Evolutionary conservation across 2,113 vertebrate genomes (phyloP).

Genomic region (Chionis minor): DNA sequence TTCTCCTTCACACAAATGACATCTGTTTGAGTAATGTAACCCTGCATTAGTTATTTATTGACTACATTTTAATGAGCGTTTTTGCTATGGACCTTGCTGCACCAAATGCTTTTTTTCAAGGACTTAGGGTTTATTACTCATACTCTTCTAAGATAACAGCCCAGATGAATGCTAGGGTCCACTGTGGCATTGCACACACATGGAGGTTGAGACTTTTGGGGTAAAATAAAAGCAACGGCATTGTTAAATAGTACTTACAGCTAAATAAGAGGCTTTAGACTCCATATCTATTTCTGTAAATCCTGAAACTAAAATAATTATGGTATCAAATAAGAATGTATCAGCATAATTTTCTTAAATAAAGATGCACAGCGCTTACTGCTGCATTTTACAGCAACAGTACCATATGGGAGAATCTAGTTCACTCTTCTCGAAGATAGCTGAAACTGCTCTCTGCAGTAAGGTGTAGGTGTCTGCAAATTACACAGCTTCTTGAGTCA

Average conservation of each 20-base stretch:
- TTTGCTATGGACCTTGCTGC: not conserved
- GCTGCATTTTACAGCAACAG: conserved; percentile 29
- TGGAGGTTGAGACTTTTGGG: not conserved
- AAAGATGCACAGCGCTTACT: not conserved
- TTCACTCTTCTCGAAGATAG: conserved; percentile 27
- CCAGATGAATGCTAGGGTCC: not conserved
- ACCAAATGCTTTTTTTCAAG: not conserved
- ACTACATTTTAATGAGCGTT: not conserved
- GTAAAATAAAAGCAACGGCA: not conserved
- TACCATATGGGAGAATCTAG: conserved; percentile 41
- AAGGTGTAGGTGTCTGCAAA: conserved; percentile 65
- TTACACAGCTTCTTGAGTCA: conserved; percentile 62
- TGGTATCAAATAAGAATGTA: not conserved
- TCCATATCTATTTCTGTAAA: not conserved
- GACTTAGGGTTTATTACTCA: not conserved
- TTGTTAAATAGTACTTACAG: not conserved
- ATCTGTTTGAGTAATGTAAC: not conserved
- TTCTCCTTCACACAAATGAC: not conserved
- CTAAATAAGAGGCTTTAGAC: not conserved
- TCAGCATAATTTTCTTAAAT: not conserved
- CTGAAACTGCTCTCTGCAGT: conserved; percentile 35
- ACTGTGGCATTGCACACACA: not conserved
- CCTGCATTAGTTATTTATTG: not conserved
- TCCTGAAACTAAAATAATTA: not conserved
- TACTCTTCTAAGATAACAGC: not conserved